Evolutionary conservation across 1,140 invertebrate genomes (phyloP).

Genomic region (Camponotus floridanus): DNA sequence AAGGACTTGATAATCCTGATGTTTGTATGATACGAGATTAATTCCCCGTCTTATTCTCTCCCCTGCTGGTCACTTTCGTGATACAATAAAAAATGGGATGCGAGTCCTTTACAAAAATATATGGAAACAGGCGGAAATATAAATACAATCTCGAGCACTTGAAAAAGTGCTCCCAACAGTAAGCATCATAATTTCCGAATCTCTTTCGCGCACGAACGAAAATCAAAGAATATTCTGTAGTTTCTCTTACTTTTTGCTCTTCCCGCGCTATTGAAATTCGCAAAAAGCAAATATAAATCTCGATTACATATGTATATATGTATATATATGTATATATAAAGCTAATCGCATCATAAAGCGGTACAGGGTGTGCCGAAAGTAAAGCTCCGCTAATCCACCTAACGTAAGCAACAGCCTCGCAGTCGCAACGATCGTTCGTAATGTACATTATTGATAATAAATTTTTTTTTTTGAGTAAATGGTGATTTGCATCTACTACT

Average conservation of each 20-base stretch:
- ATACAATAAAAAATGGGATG: conserved; percentile 17
- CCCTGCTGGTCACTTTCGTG: not conserved
- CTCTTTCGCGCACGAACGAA: not conserved
- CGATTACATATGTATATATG: not conserved
- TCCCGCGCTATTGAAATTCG: not conserved
- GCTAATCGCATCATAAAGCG: conserved; percentile 66
- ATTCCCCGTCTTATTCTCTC: conserved; percentile 5
- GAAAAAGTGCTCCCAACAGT: not conserved
- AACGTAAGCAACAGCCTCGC: not conserved
- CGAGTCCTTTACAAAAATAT: conserved; percentile 50
- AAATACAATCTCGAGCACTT: conserved; percentile 19
- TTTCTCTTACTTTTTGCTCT: not conserved
- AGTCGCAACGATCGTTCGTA: conserved; percentile 15
- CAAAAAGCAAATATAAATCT: conserved; percentile 2
- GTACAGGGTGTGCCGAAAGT: conserved; percentile 61
- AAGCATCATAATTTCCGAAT: not conserved
- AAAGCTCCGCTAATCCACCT: conserved; percentile 20
- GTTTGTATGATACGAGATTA: not conserved
- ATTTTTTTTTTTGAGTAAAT: conserved; percentile 7
- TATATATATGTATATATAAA: conserved; percentile 20
- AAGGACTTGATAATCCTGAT: not conserved
- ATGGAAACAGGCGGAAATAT: conserved; percentile 13
- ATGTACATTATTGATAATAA: not conserved
- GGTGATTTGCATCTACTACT: not conserved
- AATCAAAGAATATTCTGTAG: not conserved